Evolutionary conservation across 2,888 invertebrate species (phyloP).

Genomic region (Pristionchus japonicus): DNA sequence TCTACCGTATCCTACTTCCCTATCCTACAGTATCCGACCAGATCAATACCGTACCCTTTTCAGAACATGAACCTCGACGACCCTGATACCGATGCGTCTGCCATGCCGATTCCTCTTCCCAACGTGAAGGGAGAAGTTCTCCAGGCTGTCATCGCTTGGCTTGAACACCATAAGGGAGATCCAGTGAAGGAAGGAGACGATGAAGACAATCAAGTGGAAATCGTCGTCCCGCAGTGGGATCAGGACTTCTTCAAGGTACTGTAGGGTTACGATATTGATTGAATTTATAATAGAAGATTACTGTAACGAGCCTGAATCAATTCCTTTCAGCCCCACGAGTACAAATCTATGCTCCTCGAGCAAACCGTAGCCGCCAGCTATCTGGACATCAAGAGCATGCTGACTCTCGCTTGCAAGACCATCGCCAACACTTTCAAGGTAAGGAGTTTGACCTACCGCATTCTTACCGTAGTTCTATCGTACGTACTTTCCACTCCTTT

Average conservation of each 20-base stretch:
- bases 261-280: too few relatives aligned
- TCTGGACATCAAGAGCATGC: conserved; percentile 85
- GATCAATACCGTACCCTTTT: background rate
- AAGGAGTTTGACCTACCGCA: conserved; percentile 50
- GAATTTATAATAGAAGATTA: background rate
- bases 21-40: too few relatives aligned
- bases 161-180: background rate
- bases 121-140: background rate
- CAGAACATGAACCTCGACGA: conserved; percentile 12
- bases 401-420: conserved; percentile 93
- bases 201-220: conserved; percentile 95
- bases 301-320: background rate
- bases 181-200: conserved; percentile 82
- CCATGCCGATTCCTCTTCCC: conserved; percentile 8
- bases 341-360: conserved; percentile 94
- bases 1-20: too few relatives aligned
- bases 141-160: conserved; percentile 1
- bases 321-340: conserved; percentile 78
- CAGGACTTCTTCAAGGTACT: conserved; percentile 91
- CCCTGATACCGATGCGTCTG: background rate
- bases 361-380: conserved; percentile 95
- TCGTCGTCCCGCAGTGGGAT: conserved; percentile 99
- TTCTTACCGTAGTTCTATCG: background rate
- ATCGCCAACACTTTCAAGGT: conserved; percentile 79
- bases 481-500: too few relatives aligned